Percentiles rank a stretch among this genome's conserved stretches.
Evolutionary conservation across 2,888 invertebrate species (phyloP).

Genomic region (Iselma pallidipennis): DNA sequence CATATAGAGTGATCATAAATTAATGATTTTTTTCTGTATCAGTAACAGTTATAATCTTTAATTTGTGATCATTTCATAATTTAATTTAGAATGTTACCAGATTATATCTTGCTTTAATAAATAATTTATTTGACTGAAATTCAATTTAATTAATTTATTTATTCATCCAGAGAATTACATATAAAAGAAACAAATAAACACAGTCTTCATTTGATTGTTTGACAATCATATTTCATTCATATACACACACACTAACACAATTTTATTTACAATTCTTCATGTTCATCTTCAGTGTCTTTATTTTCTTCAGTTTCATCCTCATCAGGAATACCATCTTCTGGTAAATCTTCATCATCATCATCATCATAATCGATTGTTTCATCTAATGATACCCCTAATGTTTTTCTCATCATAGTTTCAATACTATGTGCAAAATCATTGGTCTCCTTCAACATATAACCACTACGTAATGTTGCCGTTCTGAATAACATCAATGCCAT

Average conservation of each 20-base stretch:
- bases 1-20: neutral
- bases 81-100: neutral
- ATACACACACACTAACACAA: conserved; percentile 24
- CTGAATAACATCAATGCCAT: conserved; percentile 90
- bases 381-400: conserved; percentile 76
- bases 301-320: conserved; percentile 54
- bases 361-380: conserved; percentile 63
- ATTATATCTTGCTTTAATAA: neutral
- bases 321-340: conserved; percentile 55
- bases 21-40: no score
- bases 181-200: conserved; percentile 2
- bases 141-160: neutral
- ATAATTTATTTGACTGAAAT: neutral
- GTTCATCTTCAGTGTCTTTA: conserved; percentile 48
- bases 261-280: conserved; percentile 64
- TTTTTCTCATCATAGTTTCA: conserved; percentile 84
- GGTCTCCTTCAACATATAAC: conserved; percentile 88
- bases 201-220: conserved; percentile 36
- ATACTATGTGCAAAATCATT: conserved; percentile 88
- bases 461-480: conserved; percentile 91
- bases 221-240: conserved; percentile 22
- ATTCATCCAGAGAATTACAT: neutral
- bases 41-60: neutral
- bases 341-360: conserved; percentile 54
- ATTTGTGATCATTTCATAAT: neutral